These are phyloP conservation scores for Anarsia innoxiella DNA, from an alignment of 2,888 invertebrate genomes.

Conservation along the genomic window DNA sequence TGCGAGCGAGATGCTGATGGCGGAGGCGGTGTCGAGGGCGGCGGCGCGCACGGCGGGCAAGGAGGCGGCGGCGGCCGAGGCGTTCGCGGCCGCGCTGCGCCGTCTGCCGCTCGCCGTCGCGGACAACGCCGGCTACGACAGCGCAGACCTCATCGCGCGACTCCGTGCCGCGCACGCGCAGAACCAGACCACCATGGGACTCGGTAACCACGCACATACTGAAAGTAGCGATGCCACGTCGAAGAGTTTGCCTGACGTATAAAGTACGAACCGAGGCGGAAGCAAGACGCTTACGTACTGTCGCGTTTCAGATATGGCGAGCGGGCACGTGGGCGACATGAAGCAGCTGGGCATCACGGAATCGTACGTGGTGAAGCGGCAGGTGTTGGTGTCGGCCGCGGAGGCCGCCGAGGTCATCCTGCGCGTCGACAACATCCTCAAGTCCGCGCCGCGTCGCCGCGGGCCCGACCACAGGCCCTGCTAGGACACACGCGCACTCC, in stretches of 20 bases:
- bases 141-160: conserved; percentile 94
- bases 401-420: conserved; percentile 99
- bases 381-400: conserved; percentile 93
- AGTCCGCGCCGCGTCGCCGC: conserved; percentile 91
- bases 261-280: too few species aligned
- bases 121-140: conserved; percentile 99
- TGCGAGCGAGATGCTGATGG: conserved; percentile 98
- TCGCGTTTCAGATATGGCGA: conserved; percentile 84
- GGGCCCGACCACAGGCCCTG: conserved; percentile 90
- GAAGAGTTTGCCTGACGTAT: too few species aligned
- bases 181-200: conserved; percentile 84
- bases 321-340: conserved; percentile 93
- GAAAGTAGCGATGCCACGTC: too few species aligned
- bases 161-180: conserved; percentile 92
- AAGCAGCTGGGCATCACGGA: conserved; percentile 94
- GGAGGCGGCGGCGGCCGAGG: conserved; percentile 97
- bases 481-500: conserved; percentile 70
- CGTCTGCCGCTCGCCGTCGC: conserved; percentile 96
- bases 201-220: conserved; percentile 77
- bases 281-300: not conserved
- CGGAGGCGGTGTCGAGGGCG: conserved; percentile 88
- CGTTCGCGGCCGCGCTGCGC: conserved; percentile 91
- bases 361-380: conserved; percentile 97
- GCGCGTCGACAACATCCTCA: conserved; percentile 97
- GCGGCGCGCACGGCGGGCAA: conserved; percentile 95